A percentile compares a stretch with the other conserved stretches of the same genome.
These are phyloP conservation scores for Acrobasis suavella DNA, from an alignment of 2,888 invertebrate genomes.

Conservation along the genomic window DNA sequence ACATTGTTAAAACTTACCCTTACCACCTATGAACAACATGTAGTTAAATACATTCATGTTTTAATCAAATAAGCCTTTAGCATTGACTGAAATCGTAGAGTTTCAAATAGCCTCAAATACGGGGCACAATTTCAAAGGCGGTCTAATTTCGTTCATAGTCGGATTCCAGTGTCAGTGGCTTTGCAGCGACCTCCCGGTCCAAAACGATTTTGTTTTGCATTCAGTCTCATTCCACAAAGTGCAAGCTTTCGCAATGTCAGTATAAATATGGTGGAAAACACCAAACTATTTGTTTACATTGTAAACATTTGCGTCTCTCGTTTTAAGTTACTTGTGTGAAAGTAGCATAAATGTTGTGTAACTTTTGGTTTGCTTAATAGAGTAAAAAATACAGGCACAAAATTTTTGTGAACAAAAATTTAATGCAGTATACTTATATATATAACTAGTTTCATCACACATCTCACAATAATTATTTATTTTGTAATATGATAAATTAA, in stretches of 20 bases:
- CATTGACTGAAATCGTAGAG: not conserved
- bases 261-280: conserved; percentile 58
- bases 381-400: not conserved
- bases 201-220: conserved; percentile 58
- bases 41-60: no score
- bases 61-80: no score
- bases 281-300: conserved; percentile 56
- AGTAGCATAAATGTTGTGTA: not conserved
- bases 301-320: conserved; percentile 32
- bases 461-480: no score
- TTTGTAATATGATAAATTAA: no score
- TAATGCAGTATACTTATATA: no score
- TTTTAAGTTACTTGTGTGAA: conserved; percentile 16
- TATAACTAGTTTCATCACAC: no score
- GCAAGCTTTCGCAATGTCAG: conserved; percentile 66
- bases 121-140: conserved; percentile 2
- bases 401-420: no score
- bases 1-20: no score
- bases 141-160: conserved; percentile 20
- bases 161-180: conserved; percentile 33
- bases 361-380: no score
- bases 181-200: conserved; percentile 36
- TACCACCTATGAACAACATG: no score
- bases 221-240: conserved; percentile 70
- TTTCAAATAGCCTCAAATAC: not conserved